These are phyloP conservation scores for Trissonchulus latispiculum DNA, from an alignment of 2,888 invertebrate genomes.

Conservation along the genomic window DNA sequence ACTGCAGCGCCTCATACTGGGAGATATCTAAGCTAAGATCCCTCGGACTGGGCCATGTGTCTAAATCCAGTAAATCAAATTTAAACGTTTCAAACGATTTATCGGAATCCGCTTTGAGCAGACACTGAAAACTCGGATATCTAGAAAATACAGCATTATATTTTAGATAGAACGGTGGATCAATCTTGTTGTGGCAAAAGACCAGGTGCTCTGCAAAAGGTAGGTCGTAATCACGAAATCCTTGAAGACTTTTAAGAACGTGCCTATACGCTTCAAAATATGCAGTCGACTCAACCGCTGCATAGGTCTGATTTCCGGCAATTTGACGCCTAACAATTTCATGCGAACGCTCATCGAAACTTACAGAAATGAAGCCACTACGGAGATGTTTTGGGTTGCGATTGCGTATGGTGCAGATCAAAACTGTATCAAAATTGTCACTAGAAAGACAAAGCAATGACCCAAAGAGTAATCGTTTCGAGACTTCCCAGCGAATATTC, in stretches of 20 bases:
- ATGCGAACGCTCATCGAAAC: conserved; percentile 3
- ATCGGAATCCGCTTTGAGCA: neutral
- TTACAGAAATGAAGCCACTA: conserved; percentile 46
- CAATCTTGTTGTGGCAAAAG: conserved; percentile 23
- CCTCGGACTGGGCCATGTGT: conserved; percentile 50
- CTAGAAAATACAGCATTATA: too few relatives aligned
- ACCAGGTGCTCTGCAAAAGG: conserved; percentile 42
- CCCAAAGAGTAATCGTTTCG: conserved; percentile 60
- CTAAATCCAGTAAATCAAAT: neutral
- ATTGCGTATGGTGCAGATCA: conserved; percentile 60
- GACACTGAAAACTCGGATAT: neutral
- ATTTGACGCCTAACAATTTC: neutral
- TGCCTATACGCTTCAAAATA: conserved; percentile 72
- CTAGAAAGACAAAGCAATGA: conserved; percentile 62
- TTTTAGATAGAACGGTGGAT: neutral
- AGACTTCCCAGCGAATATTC: conserved; percentile 46
- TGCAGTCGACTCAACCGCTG: conserved; percentile 64
- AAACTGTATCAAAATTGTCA: conserved; percentile 56
- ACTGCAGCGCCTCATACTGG: conserved; percentile 59
- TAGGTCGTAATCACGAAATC: conserved; percentile 47
- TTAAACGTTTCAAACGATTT: neutral
- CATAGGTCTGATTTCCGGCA: neutral
- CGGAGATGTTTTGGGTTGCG: conserved; percentile 51
- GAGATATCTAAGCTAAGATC: conserved; percentile 55
- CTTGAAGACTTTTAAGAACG: conserved; percentile 60